These are phyloP conservation scores for Xenopus petersii DNA, from an alignment of 2,797 vertebrate genomes.

Conservation along the genomic window DNA sequence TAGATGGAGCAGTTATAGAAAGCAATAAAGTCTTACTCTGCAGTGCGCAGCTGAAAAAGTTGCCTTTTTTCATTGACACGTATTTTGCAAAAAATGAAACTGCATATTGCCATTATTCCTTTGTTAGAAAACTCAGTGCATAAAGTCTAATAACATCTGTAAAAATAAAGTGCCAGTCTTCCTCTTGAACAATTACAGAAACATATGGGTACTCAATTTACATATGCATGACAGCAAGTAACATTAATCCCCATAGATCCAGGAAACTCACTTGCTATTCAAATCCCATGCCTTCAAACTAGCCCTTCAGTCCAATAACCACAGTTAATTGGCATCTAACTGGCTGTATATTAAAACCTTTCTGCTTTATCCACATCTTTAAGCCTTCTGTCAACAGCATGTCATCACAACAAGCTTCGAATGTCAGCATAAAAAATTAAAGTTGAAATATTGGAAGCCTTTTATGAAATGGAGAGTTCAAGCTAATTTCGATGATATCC, in stretches of 20 bases:
- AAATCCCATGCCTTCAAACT: slow-evolving; percentile 38
- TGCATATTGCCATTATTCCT: too few relatives aligned
- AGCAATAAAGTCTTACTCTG: too few relatives aligned
- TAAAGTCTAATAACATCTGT: too few relatives aligned
- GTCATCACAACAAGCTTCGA: background rate
- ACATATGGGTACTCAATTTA: slow-evolving; percentile 29
- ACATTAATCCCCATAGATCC: slow-evolving; percentile 30
- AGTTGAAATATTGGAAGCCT: background rate
- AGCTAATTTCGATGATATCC: background rate
- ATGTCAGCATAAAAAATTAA: background rate
- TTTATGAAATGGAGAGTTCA: background rate
- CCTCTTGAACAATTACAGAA: slow-evolving; percentile 28
- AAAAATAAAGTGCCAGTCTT: background rate
- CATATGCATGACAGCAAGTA: slow-evolving; percentile 37
- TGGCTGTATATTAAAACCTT: slow-evolving; percentile 30
- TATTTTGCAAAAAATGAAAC: too few relatives aligned
- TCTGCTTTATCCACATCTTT: slow-evolving; percentile 13
- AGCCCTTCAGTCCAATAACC: slow-evolving; percentile 28
- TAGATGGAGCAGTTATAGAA: too few relatives aligned
- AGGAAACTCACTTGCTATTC: slow-evolving; percentile 27
- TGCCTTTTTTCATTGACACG: too few relatives aligned
- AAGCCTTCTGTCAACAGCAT: slow-evolving; percentile 9
- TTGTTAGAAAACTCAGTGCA: too few relatives aligned
- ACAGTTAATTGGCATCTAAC: slow-evolving; percentile 42
- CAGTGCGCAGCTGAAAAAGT: too few relatives aligned